These are phyloP conservation scores for Disparrhopalites patrizii DNA, from an alignment of 2,888 invertebrate genomes.

Conservation along the genomic window DNA sequence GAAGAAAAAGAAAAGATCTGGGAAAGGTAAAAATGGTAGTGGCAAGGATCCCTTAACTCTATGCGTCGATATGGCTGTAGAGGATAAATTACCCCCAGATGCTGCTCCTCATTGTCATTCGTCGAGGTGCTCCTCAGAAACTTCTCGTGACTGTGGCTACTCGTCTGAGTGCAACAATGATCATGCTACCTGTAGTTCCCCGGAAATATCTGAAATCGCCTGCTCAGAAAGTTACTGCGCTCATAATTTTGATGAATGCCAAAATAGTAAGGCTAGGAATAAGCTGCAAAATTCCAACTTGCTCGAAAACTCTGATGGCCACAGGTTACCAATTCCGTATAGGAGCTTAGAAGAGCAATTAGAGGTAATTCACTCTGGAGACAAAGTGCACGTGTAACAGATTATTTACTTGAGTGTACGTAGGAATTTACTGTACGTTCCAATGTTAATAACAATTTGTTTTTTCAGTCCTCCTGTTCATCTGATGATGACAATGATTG, in stretches of 20 bases:
- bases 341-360: constrained; percentile 44
- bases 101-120: constrained; percentile 58
- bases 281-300: background rate
- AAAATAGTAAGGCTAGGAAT: background rate
- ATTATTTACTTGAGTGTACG: constrained; percentile 1
- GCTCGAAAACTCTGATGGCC: constrained; percentile 10
- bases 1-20: constrained; percentile 32
- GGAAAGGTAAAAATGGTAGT: constrained; percentile 30
- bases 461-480: constrained; percentile 29
- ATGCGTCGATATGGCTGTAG: constrained; percentile 30
- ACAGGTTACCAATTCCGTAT: constrained; percentile 10
- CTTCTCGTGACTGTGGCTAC: constrained; percentile 80
- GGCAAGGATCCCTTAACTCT: constrained; percentile 18
- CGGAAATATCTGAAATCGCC: constrained; percentile 84
- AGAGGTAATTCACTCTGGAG: too few species aligned
- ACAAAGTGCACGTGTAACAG: too few species aligned
- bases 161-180: constrained; percentile 78
- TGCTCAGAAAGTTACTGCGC: constrained; percentile 76
- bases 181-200: constrained; percentile 76
- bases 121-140: constrained; percentile 56
- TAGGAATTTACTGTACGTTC: background rate
- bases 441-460: background rate
- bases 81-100: constrained; percentile 36
- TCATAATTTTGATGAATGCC: constrained; percentile 17
- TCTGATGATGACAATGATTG: constrained; percentile 39